Base-by-base conservation (phyloP, 2,797 vertebrate genomes). In the Bovichtus variegatus region DNA sequence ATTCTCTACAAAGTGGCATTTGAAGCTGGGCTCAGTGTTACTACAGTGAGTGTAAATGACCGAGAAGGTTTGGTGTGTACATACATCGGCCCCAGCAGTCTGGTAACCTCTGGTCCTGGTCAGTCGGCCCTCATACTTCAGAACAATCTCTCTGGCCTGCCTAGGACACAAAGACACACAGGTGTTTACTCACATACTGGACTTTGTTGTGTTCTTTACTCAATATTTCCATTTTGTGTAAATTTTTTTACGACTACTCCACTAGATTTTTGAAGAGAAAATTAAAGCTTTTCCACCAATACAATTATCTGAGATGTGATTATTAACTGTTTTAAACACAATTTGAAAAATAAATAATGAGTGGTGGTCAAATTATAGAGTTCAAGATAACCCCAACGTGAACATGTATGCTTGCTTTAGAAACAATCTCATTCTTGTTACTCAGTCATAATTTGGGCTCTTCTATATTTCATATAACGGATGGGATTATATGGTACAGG, bases 21-120 rank as follows among this genome's bases (percentile, higher is more conserved):
- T 16, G 36, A 60, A 53, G 5, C 5, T 21, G 12, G 19, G 43
- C n/a, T 43, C 43, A 58, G 63, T 10, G 11, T 55, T 15, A 27
- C 13, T 43, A 19, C 51, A 31, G 31, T 18, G 67, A 38, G 12
- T 9, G 23, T 72, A 6, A 50, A 38, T 38, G 49, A 29, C 6
- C 46, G 7, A 38, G 11, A 58, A 31, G n/a, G 61, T 10, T 21
- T 49, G 55, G 9, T n/a, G 29, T 76, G 54, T 68, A 92, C 75
- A 0, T 94, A 99, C 98, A 91, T 99, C 97, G 67, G 97, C 97
- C 34, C 98, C 97, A 6, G 98, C 98, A 0, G 98, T 97, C 84
- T 99, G 98, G 93, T 99, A 99, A 1, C 98, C 98, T 64, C 98
- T 95, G 0, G 98, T 99, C 86, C 98, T 95, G 2, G 98, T 99